Evolutionary conservation across 2,113 vertebrate species (phyloP).

Genomic region (Chaetodon auriga): DNA sequence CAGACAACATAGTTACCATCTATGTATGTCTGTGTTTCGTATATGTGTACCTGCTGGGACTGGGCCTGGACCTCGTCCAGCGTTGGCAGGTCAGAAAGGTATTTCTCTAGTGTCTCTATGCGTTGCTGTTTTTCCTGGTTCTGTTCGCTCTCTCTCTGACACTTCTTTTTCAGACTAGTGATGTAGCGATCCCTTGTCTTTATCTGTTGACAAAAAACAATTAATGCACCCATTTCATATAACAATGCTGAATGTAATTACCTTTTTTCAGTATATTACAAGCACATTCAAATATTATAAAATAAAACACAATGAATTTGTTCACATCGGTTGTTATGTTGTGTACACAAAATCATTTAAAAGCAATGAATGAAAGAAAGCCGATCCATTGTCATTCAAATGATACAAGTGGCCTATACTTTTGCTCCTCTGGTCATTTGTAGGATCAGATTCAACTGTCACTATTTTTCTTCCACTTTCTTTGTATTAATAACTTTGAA

Average conservation of each 20-base stretch:
- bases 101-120: constrained; percentile 96
- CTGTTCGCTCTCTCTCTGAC: constrained; percentile 92
- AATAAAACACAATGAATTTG: not conserved
- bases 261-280: not conserved
- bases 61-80: constrained; percentile 92
- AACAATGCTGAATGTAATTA: too few relatives aligned
- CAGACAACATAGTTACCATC: too few relatives aligned
- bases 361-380: too few relatives aligned
- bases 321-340: not conserved
- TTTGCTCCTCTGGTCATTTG: too few relatives aligned
- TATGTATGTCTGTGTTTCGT: not conserved
- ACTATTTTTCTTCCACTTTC: not conserved
- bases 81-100: constrained; percentile 94
- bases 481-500: not conserved
- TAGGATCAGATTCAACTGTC: not conserved
- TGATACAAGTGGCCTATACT: not conserved
- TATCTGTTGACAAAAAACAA: constrained; percentile 82
- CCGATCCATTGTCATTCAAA: too few relatives aligned
- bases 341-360: too few relatives aligned
- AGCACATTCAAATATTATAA: not conserved
- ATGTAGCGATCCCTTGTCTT: constrained; percentile 97
- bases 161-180: constrained; percentile 95
- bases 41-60: constrained; percentile 86
- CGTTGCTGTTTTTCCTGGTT: constrained; percentile 94
- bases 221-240: not conserved